Base-by-base conservation (phyloP, 1,140 invertebrate species). In the Caenorhabditis latens region DNA sequence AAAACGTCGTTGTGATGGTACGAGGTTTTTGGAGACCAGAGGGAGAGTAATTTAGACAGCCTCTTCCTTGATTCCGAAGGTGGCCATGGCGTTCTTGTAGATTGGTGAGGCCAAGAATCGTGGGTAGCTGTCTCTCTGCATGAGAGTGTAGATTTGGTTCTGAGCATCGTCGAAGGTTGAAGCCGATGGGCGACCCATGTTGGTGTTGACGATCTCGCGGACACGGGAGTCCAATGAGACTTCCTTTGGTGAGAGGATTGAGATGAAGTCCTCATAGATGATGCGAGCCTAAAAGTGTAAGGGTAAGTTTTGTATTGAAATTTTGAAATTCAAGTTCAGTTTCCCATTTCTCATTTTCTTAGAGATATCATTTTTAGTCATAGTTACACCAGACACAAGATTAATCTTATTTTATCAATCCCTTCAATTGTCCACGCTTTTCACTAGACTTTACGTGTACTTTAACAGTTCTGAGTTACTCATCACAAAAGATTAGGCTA, bases 251-350 rank as follows among this genome's bases (percentile, higher is more conserved):
- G 97, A 99, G 91, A 99, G 94, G 94, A 99, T 99, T 92, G 98
- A 99, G 94, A 99, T 99, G 95, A 98, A 99, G 94, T 99, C 97
- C 94, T 99, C 98, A 94, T 99, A 99, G 93, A 99, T 99, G 92
- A 96, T 95, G 90, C 97, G 95, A 71, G 98, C 97, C 94, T 86
- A 48, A 8, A 86, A 75, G 67, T 61, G 32, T 2, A 24, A 6
- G 13, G n/a, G 16, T 53, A 53, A 53, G 50, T 53, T 53, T 16
- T 9, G 16, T 53, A 9, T 53, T 53, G 50, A 53, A 0, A 9
- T 53, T 53, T 53, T 53, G 50, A 53, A 53, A 9, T 53, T 53
- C 3, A 53, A 14, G 50, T 14, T 14, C 32, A 32, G 2, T 32
- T 32, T 32, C 32, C 32, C 32, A 32, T 32, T 32, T 2, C 2